Percentiles rank a stretch among this genome's conserved stretches.
phyloP scores from a whole-genome alignment of 2,797 vertebrate species.

The Rhabdophis nuchalis region DNA sequence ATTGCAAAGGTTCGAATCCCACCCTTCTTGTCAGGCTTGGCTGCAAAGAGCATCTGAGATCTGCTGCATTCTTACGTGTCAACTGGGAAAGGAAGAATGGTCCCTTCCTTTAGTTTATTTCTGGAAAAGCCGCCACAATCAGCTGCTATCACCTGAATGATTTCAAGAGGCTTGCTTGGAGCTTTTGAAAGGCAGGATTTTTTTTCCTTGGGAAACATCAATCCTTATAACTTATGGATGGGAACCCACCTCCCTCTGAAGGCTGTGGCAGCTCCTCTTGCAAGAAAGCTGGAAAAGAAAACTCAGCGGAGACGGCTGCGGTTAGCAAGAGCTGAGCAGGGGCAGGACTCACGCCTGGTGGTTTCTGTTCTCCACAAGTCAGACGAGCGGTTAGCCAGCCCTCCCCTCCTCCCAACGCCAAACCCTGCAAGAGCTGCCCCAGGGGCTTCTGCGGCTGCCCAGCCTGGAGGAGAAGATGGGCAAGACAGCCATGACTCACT shows the following conservation, averaged over 20 bases:
- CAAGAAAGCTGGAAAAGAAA: not conserved
- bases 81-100: not conserved
- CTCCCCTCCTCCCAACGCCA: not conserved
- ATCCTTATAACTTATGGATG: not conserved
- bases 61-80: not conserved
- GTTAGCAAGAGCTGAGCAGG: not conserved
- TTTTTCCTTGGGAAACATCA: not conserved
- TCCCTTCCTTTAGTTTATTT: not conserved
- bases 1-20: not conserved
- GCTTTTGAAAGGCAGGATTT: not conserved
- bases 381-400: not conserved
- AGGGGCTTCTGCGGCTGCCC: not conserved
- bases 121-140: not conserved
- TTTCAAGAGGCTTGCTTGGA: not conserved
- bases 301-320: not conserved
- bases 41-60: not conserved
- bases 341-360: not conserved
- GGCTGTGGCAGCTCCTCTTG: not conserved
- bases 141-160: not conserved
- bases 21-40: not conserved
- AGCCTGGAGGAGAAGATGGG: not conserved
- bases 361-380: not conserved
- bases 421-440: not conserved
- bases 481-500: not conserved
- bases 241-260: not conserved